Evolutionary conservation across 2,888 invertebrate species (phyloP).

Genomic region (Macropis europaea): DNA sequence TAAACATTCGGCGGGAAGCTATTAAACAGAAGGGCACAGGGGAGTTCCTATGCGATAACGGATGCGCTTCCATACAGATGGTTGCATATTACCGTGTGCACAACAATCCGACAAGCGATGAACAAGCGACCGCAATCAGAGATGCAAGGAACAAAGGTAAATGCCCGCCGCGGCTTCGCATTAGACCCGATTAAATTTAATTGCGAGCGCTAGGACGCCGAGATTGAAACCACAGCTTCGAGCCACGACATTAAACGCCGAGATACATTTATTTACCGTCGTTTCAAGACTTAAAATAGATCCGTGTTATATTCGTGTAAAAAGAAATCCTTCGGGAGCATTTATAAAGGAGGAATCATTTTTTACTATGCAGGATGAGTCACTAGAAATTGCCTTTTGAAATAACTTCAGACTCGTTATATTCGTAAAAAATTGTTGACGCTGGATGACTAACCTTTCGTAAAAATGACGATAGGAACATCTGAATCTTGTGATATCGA

Average conservation of each 20-base stretch:
- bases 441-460: too few species aligned
- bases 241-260: not conserved
- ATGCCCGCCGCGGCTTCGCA: slow-evolving; percentile 6
- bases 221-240: slow-evolving; percentile 5
- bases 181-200: slow-evolving; percentile 45
- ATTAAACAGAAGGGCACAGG: not conserved
- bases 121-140: slow-evolving; percentile 66
- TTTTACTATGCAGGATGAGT: too few species aligned
- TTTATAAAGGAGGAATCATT: too few species aligned
- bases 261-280: not conserved
- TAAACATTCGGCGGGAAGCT: slow-evolving; percentile 3
- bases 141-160: slow-evolving; percentile 42
- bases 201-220: slow-evolving; percentile 14
- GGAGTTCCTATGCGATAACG: slow-evolving; percentile 15
- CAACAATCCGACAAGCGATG: slow-evolving; percentile 52
- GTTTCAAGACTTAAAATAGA: too few species aligned
- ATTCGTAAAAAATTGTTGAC: too few species aligned
- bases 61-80: not conserved
- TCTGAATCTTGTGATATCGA: too few species aligned
- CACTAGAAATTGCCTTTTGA: too few species aligned
- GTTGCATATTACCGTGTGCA: slow-evolving; percentile 7
- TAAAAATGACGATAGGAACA: too few species aligned
- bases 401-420: too few species aligned
- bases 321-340: too few species aligned
- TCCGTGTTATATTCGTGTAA: too few species aligned